These are phyloP conservation scores for Lophius piscatorius DNA, from an alignment of 2,113 vertebrate species.

Conservation along the genomic window DNA sequence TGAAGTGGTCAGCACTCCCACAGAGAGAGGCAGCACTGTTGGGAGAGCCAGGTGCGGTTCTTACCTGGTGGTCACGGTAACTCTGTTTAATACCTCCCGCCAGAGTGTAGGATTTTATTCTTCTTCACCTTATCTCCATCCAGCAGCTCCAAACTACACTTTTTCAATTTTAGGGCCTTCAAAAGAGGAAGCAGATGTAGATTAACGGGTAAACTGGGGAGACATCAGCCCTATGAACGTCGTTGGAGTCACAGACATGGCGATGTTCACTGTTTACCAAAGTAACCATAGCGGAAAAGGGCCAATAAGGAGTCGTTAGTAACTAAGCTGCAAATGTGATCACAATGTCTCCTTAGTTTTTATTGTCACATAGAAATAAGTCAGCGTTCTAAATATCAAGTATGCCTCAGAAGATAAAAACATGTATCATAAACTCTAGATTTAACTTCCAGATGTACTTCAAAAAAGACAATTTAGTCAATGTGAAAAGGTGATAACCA, in stretches of 20 bases:
- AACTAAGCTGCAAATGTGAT: slow-evolving; percentile 17
- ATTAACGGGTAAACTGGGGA: slow-evolving; percentile 16
- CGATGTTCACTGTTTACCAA: neutral
- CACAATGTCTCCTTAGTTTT: neutral
- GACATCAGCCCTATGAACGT: slow-evolving; percentile 10
- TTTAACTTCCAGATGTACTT: slow-evolving; percentile 29
- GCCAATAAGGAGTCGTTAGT: neutral
- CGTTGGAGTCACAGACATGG: neutral
- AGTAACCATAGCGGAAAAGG: neutral
- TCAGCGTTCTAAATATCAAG: slow-evolving; percentile 18
- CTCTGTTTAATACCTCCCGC: slow-evolving; percentile 3
- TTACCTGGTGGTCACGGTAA: slow-evolving; percentile 17
- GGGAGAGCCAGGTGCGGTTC: slow-evolving; percentile 21
- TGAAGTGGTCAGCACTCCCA: slow-evolving; percentile 6
- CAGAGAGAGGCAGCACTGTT: slow-evolving; percentile 28
- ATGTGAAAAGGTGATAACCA: slow-evolving; percentile 8
- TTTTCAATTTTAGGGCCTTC: slow-evolving; percentile 20
- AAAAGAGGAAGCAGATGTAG: slow-evolving; percentile 24
- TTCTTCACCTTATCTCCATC: slow-evolving; percentile 42
- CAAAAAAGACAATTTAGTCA: slow-evolving; percentile 38
- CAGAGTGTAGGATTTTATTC: slow-evolving; percentile 25
- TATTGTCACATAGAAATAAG: slow-evolving; percentile 14
- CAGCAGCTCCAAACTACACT: slow-evolving; percentile 38
- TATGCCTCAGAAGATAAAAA: slow-evolving; percentile 19
- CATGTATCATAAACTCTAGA: slow-evolving; percentile 29